Conservation (phyloP, 2,113 vertebrate genomes). For the Coracopsis vasa region DNA sequence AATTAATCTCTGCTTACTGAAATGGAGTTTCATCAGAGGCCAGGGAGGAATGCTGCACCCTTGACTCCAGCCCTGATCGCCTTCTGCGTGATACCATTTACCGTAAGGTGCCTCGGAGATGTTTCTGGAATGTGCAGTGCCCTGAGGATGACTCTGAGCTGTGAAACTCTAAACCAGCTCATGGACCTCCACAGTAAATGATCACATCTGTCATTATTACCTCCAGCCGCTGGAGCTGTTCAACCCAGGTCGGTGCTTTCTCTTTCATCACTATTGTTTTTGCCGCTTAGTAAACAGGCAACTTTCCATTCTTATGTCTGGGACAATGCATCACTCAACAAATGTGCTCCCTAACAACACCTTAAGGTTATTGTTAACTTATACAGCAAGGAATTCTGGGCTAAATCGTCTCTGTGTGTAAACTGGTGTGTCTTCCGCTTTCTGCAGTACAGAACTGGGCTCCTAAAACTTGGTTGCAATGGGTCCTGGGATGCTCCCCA, state of each 20-base stretch:
- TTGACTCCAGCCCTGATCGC: not conserved
- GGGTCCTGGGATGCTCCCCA: not conserved
- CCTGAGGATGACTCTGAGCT: not conserved
- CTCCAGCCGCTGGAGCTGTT: not conserved
- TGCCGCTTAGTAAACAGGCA: not conserved
- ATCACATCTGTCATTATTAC: constrained; percentile 4
- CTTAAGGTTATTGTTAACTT: not conserved
- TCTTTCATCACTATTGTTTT: not conserved
- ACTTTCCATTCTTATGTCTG: not conserved
- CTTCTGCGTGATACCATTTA: not conserved
- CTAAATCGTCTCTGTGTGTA: not conserved
- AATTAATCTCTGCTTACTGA: not conserved
- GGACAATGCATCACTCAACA: not conserved
- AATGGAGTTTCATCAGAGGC: not conserved
- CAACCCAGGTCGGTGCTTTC: not conserved
- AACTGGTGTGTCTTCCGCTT: not conserved
- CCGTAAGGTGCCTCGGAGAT: not conserved
- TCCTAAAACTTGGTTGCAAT: not conserved
- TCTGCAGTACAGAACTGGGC: not conserved
- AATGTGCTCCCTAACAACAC: not conserved
- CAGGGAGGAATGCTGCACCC: not conserved
- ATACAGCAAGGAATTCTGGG: not conserved
- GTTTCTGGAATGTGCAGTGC: constrained; percentile 25
- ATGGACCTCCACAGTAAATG: not conserved
- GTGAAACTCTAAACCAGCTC: constrained; percentile 33